Evolutionary conservation across 2,888 invertebrate species (phyloP), one percentile per base, ranked within the genome.

Genomic region (Tiphia femorata): DNA sequence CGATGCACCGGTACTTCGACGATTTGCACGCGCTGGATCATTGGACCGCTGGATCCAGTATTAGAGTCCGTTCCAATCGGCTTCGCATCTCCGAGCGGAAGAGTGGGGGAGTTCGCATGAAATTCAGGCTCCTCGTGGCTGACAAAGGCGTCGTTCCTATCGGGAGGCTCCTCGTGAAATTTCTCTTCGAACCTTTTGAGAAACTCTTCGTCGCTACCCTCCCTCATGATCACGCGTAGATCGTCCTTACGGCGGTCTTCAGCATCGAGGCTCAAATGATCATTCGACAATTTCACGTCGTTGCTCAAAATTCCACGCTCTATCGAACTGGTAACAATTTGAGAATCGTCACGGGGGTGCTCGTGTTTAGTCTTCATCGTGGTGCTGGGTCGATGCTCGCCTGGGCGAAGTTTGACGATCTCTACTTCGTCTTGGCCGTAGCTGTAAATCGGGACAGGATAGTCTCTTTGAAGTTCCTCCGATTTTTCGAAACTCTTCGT

Each of bases 371-470:
- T 14, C 12, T 40, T 50, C 21, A n/a, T 6, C 6, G 35, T 48
- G 5, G n/a, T 19, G 2, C 16, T 29, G 1, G 35, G 3, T 1
- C 23, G 20, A 10, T 73, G 53, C 8, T 83, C 76, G 33, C 33
- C 33, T 3, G 78, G 70, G 29, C 79, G 76, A 25, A 87, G 66
- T 56, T 85, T 84, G 3, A 87, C 79, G 17, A 87, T 86, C 64
- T 87, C 84, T 29, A 85, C 84, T 35, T 81, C 81, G 30, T 84
- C 85, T 29, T 80, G 79, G n/a, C 81, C 83, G 65, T 85, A 84
- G 12, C 80, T 73, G 64, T 80, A 80, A 27, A 82, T 67, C n/a
- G 77, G 77, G 8, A 80, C 62, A 0, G 85, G 84, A 58, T 81
- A 83, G 72, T 85, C 85, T 40, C 82, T 79, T 47, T 85, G 85